Base-by-base conservation (phyloP, 2,113 vertebrate species). In the Speoplatyrhinus poulsoni region DNA sequence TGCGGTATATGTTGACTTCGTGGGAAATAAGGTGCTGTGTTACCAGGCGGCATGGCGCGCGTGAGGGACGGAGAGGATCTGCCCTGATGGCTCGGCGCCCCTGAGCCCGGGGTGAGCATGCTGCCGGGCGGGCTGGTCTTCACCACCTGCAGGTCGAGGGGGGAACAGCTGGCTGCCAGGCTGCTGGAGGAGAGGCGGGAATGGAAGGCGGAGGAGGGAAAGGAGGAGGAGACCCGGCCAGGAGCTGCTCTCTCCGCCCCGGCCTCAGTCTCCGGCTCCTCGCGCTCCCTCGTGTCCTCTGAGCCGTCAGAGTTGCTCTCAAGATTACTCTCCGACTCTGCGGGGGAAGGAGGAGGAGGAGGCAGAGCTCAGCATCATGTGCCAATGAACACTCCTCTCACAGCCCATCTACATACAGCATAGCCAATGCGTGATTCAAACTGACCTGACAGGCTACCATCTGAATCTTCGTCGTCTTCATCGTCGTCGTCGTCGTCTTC, bases 321-420 rank as follows among this genome's bases (percentile, higher is more conserved):
- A 76, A 94, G 94, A 90, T 95, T 95, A 91, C 94, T 98, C 85
- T 95, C 95, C 36, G 95, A 96, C 81, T 96, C 96, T 98, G 89
- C 73, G 71, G 68, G 88, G 71, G 70, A 12, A 46, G 9, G 32
- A 64, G 12, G 55, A 57, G 59, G 9, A 32, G 26, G 89, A 10
- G 12, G 76, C 76, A 73, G 79, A 74, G 62, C 67, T 19, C 33
- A 70, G 19, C 49, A 62, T 54, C 11, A 72, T 17, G 33, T 26
- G 11, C 67, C 33, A 62, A 80, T 78, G 60, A 83, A 69, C 19
- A 76, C 77, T 81, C 76, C 32, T 54, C 48, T 52, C 68, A 74
- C 54, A 65, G 6, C 26, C 10, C 26, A 78, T 33, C 9, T 64
- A 62, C 13, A 65, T 15, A 63, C 46, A 41, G 16, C 59, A 15